Percentiles rank a stretch among this genome's conserved stretches.
Evolutionary conservation across 2,113 vertebrate species (phyloP).

Genomic region (Channa argus): DNA sequence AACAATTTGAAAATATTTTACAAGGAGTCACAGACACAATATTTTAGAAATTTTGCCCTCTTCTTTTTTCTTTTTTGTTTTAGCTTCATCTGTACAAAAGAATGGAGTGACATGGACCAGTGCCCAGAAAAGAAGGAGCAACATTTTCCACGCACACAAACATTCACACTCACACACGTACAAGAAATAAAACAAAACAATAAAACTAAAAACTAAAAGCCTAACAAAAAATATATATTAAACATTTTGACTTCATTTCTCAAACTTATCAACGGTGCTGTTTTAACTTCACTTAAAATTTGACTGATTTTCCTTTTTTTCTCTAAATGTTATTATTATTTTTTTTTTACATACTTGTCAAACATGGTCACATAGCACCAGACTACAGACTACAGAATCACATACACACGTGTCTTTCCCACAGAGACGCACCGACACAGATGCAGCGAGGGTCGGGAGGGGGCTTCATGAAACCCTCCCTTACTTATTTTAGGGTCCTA

Average conservation of each 20-base stretch:
- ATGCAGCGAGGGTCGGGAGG: slow-evolving; percentile 82
- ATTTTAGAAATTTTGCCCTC: slow-evolving; percentile 96
- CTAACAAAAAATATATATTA: slow-evolving; percentile 14
- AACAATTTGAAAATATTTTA: slow-evolving; percentile 99
- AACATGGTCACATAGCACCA: slow-evolving; percentile 92
- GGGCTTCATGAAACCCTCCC: slow-evolving; percentile 74
- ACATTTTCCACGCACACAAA: slow-evolving; percentile 76
- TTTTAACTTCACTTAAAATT: slow-evolving; percentile 81
- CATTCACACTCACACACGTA: slow-evolving; percentile 66
- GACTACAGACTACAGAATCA: slow-evolving; percentile 98
- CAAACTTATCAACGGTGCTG: slow-evolving; percentile 83
- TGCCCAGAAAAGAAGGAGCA: slow-evolving; percentile 81
- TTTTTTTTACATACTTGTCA: slow-evolving; percentile 84
- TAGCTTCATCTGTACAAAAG: slow-evolving; percentile 94
- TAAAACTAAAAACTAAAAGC: slow-evolving; percentile 29
- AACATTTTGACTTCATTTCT: slow-evolving; percentile 82
- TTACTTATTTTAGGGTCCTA: slow-evolving; percentile 30
- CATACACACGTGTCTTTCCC: slow-evolving; percentile 91
- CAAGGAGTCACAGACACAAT: slow-evolving; percentile 99
- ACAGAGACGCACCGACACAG: slow-evolving; percentile 89
- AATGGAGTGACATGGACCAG: slow-evolving; percentile 86
- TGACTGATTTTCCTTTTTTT: slow-evolving; percentile 70
- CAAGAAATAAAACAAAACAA: slow-evolving; percentile 56
- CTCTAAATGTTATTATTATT: slow-evolving; percentile 76
- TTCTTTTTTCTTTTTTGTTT: slow-evolving; percentile 82